A percentile compares a stretch with the other conserved stretches of the same genome.
Evolutionary conservation across 2,888 invertebrate genomes (phyloP).

Genomic region (Pachydiplax longipennis): DNA sequence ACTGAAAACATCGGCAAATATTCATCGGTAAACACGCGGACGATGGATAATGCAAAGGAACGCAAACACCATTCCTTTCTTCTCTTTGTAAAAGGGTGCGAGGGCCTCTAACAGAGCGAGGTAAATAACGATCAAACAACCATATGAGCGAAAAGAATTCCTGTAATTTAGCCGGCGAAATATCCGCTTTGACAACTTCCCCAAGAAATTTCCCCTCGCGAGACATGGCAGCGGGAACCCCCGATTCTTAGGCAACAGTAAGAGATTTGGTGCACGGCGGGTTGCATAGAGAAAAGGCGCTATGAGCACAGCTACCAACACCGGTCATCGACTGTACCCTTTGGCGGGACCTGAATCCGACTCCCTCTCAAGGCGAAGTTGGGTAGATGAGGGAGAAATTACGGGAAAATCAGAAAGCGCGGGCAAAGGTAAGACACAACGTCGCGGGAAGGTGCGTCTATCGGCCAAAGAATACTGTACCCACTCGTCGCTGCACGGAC

Average conservation of each 20-base stretch:
- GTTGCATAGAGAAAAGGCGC: not conserved
- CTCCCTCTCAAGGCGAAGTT: conserved; percentile 7
- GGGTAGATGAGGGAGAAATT: conserved; percentile 5
- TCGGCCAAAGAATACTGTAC: conserved; percentile 47
- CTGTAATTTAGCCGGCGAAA: not conserved
- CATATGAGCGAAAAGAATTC: not conserved
- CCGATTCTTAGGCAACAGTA: not conserved
- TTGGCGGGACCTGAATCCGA: not conserved
- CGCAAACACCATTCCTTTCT: not conserved
- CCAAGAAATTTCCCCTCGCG: not conserved
- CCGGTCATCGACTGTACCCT: not conserved
- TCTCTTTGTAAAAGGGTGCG: not conserved
- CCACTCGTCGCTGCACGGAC: conserved; percentile 49
- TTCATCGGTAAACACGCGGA: not conserved
- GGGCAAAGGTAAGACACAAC: not conserved
- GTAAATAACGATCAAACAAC: not conserved
- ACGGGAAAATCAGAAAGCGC: not conserved
- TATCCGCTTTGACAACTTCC: too few species aligned
- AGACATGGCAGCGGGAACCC: not conserved
- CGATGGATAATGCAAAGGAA: not conserved
- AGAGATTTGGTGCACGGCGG: not conserved
- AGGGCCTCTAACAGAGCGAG: not conserved
- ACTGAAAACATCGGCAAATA: not conserved
- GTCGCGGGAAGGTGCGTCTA: conserved; percentile 17
- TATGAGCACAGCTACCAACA: not conserved